Percentiles rank a stretch among this genome's conserved stretches.
These are phyloP conservation scores for Noctua comes DNA, from an alignment of 2,888 invertebrate genomes.

Conservation along the genomic window DNA sequence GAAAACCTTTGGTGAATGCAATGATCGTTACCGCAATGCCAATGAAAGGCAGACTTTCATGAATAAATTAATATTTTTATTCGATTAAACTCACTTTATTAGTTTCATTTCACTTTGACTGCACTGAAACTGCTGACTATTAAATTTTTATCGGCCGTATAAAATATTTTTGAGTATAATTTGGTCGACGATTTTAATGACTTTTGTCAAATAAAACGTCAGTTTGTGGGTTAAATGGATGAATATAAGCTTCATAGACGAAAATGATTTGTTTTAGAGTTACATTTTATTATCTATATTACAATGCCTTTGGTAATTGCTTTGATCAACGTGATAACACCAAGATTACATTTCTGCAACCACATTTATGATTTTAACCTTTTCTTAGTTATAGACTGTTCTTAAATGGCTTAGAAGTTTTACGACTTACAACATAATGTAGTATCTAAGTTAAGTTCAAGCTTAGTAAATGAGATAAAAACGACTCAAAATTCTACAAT, in stretches of 20 bases:
- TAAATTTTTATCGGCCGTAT: conserved; percentile 52
- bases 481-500: not conserved
- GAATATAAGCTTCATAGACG: conserved; percentile 4
- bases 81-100: conserved; percentile 47
- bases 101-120: conserved; percentile 51
- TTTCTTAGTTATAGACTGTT: not conserved
- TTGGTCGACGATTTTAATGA: conserved; percentile 29
- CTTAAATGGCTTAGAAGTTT: not conserved
- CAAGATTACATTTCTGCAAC: not conserved
- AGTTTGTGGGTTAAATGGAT: conserved; percentile 36
- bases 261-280: conserved; percentile 11
- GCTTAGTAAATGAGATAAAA: not conserved
- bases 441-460: not conserved
- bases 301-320: not conserved
- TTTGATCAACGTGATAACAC: not conserved
- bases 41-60: conserved; percentile 33
- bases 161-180: conserved; percentile 57
- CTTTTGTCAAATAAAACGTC: conserved; percentile 53
- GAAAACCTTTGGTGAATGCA: conserved; percentile 26
- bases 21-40: conserved; percentile 16
- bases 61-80: conserved; percentile 61
- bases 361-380: not conserved
- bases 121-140: conserved; percentile 39
- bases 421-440: not conserved
- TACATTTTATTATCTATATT: not conserved